A percentile compares a stretch with the other conserved stretches of the same genome.
Conservation (phyloP, 2,113 vertebrate genomes). For the Megalops atlanticus region DNA sequence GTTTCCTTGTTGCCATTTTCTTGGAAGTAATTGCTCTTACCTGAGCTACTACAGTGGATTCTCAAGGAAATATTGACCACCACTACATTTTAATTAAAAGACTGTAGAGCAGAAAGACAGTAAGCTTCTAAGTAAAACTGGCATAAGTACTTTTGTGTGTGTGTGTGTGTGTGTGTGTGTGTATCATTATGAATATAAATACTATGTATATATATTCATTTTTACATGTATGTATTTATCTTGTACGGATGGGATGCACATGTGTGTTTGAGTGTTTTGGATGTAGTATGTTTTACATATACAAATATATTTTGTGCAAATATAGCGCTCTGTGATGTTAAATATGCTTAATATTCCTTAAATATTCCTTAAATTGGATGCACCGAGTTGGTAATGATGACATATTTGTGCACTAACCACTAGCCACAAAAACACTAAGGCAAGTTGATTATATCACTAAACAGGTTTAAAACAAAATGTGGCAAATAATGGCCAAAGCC, state of each 20-base stretch:
- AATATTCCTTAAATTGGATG: not conserved
- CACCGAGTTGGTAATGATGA: not conserved
- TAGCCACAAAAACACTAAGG: not conserved
- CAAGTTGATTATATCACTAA: not conserved
- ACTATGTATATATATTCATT: no score
- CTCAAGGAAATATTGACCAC: conserved; percentile 84
- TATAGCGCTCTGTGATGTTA: not conserved
- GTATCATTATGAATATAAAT: no score
- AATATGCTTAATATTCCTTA: not conserved
- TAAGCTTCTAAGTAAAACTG: conserved; percentile 73
- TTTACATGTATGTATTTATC: no score
- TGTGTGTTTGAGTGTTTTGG: not conserved
- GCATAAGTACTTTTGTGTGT: conserved; percentile 68
- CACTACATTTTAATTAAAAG: conserved; percentile 81
- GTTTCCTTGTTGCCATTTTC: conserved; percentile 57
- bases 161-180: no score
- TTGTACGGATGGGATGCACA: no score
- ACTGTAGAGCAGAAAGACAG: conserved; percentile 68
- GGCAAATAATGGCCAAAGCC: not conserved
- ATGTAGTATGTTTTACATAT: no score
- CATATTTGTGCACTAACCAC: not conserved
- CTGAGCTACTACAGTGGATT: conserved; percentile 75
- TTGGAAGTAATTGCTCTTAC: conserved; percentile 76
- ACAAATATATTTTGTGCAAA: not conserved
- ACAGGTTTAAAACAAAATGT: not conserved